Percentiles rank a stretch among this genome's conserved stretches.
phyloP scores from a whole-genome alignment of 2,113 vertebrate species.

The Amazona guildingii region DNA sequence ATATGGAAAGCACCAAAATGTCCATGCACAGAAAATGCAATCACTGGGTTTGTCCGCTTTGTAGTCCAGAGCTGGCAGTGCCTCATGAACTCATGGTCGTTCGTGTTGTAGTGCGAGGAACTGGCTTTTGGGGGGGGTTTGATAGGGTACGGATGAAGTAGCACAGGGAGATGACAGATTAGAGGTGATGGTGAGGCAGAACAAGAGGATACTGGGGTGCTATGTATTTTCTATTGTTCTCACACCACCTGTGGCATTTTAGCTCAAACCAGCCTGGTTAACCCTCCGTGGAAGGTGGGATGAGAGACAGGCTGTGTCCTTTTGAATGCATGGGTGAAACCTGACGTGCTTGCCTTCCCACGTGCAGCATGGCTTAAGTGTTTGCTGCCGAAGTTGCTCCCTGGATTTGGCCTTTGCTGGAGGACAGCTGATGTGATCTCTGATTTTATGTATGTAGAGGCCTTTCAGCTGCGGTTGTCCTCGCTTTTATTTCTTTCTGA shows the following conservation, averaged over 20 bases:
- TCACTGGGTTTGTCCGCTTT: background rate
- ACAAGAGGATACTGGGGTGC: fast-evolving
- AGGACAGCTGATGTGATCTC: background rate
- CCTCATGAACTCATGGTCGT: background rate
- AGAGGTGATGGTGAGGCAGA: background rate
- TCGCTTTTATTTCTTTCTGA: background rate
- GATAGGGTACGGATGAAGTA: background rate
- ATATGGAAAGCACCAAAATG: background rate
- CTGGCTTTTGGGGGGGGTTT: background rate
- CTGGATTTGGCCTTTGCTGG: background rate
- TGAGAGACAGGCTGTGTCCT: background rate
- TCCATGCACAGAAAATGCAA: background rate
- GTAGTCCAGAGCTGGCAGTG: background rate
- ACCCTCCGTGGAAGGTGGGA: background rate
- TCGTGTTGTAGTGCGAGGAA: background rate
- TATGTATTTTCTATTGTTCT: background rate
- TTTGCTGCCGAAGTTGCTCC: background rate
- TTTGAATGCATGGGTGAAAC: background rate
- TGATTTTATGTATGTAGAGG: background rate
- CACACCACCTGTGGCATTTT: background rate
- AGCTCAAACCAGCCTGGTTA: background rate
- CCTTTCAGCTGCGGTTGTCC: background rate
- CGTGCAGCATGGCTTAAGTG: fast-evolving
- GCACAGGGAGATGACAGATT: background rate
- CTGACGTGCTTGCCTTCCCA: background rate